Percentiles rank a stretch among this genome's conserved stretches.
Evolutionary conservation across 2,113 vertebrate species (phyloP).

Genomic region (Microtus pennsylvanicus): DNA sequence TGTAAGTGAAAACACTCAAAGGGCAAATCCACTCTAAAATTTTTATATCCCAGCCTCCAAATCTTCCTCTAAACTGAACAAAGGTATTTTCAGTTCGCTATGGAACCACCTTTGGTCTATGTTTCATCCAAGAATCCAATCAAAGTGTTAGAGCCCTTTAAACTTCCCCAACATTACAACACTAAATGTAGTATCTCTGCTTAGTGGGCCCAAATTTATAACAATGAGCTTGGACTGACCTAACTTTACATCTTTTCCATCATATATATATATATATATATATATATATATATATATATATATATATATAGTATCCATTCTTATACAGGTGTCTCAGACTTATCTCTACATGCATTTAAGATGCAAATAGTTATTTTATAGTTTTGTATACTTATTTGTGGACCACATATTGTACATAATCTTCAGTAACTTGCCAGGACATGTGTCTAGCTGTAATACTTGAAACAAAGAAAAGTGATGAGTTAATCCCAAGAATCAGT

Average conservation of each 20-base stretch:
- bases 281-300: too few relatives aligned
- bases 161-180: neutral
- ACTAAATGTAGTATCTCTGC: neutral
- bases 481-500: neutral
- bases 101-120: neutral
- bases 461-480: too few relatives aligned
- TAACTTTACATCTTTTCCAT: neutral
- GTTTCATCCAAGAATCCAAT: neutral
- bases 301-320: neutral
- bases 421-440: neutral
- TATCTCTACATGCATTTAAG: neutral
- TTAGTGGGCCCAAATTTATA: neutral
- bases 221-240: neutral
- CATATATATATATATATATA: too few relatives aligned
- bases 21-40: neutral
- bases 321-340: too few relatives aligned
- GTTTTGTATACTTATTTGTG: neutral
- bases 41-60: neutral
- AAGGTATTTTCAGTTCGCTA: neutral
- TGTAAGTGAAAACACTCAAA: neutral
- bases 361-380: neutral
- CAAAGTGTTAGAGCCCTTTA: neutral
- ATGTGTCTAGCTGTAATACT: too few relatives aligned
- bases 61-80: neutral
- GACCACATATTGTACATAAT: neutral